Evolutionary conservation across 1,140 invertebrate species (phyloP).

Genomic region (Drosophila setifemur): DNA sequence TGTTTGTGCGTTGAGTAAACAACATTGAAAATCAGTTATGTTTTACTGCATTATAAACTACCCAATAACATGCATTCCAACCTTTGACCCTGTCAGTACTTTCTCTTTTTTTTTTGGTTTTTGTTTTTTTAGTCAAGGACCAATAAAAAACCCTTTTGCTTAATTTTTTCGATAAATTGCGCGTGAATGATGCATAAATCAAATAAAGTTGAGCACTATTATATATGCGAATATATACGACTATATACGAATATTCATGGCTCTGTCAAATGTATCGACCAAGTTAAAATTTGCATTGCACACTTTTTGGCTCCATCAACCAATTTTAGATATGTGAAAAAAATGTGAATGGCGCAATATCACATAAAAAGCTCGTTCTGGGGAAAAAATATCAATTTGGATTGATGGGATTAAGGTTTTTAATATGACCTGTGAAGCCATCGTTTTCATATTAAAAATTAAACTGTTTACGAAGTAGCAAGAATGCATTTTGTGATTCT

Average conservation of each 20-base stretch:
- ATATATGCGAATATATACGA: conserved; percentile 1
- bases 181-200: conserved; percentile 74
- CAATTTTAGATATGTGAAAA: background rate
- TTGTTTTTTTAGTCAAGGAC: too few relatives aligned
- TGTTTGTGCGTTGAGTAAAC: conserved; percentile 68
- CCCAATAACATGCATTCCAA: conserved; percentile 11
- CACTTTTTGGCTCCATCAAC: background rate
- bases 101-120: background rate
- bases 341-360: too few relatives aligned
- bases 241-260: too few relatives aligned
- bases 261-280: conserved; percentile 1
- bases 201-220: conserved; percentile 53
- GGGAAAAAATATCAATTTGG: conserved; percentile 2
- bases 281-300: background rate
- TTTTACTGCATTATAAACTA: conserved; percentile 50
- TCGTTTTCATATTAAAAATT: background rate
- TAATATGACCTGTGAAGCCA: background rate
- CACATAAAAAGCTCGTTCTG: too few relatives aligned
- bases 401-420: background rate
- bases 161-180: conserved; percentile 59
- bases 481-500: too few relatives aligned
- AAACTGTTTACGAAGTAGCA: too few relatives aligned
- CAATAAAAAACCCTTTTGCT: conserved; percentile 1
- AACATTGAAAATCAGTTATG: conserved; percentile 73
- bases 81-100: background rate